Evolutionary conservation across 1,140 invertebrate species (phyloP).

Genomic region (Ooceraea biroi): DNA sequence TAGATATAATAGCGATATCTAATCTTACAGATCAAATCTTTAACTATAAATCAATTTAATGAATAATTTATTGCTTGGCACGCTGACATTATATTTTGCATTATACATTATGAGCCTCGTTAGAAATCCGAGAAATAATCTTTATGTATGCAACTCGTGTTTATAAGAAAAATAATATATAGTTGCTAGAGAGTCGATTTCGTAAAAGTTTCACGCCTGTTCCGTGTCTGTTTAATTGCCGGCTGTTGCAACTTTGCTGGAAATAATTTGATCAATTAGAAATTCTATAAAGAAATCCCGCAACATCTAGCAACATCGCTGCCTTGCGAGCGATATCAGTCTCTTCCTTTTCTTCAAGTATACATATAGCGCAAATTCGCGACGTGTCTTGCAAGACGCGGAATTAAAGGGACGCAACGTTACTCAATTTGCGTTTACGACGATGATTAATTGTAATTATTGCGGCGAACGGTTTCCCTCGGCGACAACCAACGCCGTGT

Average conservation of each 20-base stretch:
- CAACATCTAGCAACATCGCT: not conserved
- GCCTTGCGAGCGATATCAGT: too few relatives aligned
- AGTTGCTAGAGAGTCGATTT: constrained; percentile 25
- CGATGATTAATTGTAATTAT: constrained; percentile 51
- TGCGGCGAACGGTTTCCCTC: constrained; percentile 18
- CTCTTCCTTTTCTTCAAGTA: not conserved
- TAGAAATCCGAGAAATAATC: constrained; percentile 24
- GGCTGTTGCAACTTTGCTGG: constrained; percentile 23
- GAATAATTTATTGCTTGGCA: not conserved
- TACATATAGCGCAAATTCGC: not conserved
- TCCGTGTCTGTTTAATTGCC: constrained; percentile 45
- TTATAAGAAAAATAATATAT: not conserved
- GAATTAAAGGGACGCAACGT: not conserved
- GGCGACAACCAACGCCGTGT: constrained; percentile 12
- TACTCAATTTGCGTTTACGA: constrained; percentile 27
- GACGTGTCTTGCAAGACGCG: constrained; percentile 20
- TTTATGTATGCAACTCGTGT: not conserved
- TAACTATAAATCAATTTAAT: not conserved
- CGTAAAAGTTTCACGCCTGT: constrained; percentile 11
- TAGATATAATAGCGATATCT: not conserved
- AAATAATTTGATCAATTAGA: constrained; percentile 46
- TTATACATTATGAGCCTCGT: constrained; percentile 1
- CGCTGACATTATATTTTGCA: not conserved
- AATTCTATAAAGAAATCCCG: constrained; percentile 17
- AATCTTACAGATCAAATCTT: not conserved